Percentiles rank a stretch among this genome's conserved stretches.
Evolutionary conservation across 2,113 vertebrate genomes (phyloP).

Genomic region (Platichthys stellatus): DNA sequence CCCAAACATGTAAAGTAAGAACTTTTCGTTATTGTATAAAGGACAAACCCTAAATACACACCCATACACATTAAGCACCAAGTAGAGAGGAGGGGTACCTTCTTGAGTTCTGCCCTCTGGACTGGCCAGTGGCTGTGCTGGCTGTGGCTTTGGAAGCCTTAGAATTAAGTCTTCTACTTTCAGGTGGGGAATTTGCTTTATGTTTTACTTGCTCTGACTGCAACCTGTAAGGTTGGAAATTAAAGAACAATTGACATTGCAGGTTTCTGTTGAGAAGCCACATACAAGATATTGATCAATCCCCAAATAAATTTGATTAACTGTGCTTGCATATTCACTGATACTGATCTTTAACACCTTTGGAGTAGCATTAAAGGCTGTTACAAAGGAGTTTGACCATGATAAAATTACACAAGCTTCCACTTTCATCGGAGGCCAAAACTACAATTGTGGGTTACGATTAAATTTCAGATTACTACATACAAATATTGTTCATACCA

Average conservation of each 20-base stretch:
- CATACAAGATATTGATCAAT: constrained; percentile 44
- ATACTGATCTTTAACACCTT: constrained; percentile 28
- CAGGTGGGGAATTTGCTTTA: constrained; percentile 98
- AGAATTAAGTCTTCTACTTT: constrained; percentile 98
- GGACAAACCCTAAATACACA: constrained; percentile 53
- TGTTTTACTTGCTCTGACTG: constrained; percentile 99
- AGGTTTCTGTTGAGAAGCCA: constrained; percentile 52
- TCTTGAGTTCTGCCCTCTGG: constrained; percentile 97
- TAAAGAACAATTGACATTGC: constrained; percentile 75
- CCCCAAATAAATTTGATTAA: constrained; percentile 21
- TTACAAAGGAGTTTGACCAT: constrained; percentile 22
- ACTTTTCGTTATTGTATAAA: neutral
- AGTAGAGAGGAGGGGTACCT: constrained; percentile 87
- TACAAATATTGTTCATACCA: neutral
- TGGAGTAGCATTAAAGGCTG: constrained; percentile 26
- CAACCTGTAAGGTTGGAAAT: constrained; percentile 92
- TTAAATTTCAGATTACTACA: constrained; percentile 8
- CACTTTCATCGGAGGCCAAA: constrained; percentile 11
- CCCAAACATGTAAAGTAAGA: constrained; percentile 15
- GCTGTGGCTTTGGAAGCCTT: constrained; percentile 99
- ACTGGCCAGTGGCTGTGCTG: constrained; percentile 94
- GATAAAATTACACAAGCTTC: constrained; percentile 12
- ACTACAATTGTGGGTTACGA: neutral
- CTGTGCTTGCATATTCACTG: constrained; percentile 11
- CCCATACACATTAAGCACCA: constrained; percentile 54